A percentile compares a stretch with the other conserved stretches of the same genome.
phyloP scores from a whole-genome alignment of 1,140 invertebrate genomes.

The Papilio helenus region DNA sequence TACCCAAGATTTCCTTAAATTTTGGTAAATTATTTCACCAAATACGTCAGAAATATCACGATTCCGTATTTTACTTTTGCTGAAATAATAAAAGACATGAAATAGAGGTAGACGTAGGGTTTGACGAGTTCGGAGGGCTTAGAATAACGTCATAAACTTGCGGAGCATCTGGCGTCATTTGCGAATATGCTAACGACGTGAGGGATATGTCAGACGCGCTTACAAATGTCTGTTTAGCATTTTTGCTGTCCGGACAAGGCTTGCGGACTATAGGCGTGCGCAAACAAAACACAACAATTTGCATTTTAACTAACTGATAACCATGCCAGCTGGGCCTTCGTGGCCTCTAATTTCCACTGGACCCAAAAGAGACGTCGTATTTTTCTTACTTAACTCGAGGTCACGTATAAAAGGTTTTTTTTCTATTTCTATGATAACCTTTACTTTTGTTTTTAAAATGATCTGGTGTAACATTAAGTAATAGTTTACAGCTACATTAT shows the following conservation, averaged over 20 bases:
- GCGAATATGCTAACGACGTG: slow-evolving; percentile 55
- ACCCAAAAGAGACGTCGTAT: slow-evolving; percentile 57
- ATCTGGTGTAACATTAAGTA: too few relatives aligned
- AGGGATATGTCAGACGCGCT: slow-evolving; percentile 58
- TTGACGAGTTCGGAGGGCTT: slow-evolving; percentile 5
- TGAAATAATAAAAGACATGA: slow-evolving; percentile 6
- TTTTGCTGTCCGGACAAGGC: slow-evolving; percentile 54
- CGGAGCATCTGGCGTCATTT: slow-evolving; percentile 44
- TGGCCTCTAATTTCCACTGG: slow-evolving; percentile 59
- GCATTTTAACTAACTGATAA: slow-evolving; percentile 79
- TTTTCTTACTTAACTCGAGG: slow-evolving; percentile 51
- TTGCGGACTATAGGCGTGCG: slow-evolving; percentile 56
- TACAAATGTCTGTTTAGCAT: slow-evolving; percentile 75
- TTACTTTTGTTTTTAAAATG: slow-evolving; percentile 50
- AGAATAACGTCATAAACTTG: slow-evolving; percentile 33
- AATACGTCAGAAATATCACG: neutral
- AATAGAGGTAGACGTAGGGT: neutral
- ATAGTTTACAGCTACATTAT: too few relatives aligned
- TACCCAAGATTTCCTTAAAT: too few relatives aligned
- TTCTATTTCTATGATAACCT: slow-evolving; percentile 52
- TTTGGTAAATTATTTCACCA: neutral
- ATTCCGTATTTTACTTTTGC: neutral
- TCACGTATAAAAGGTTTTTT: slow-evolving; percentile 53
- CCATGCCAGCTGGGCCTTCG: slow-evolving; percentile 56
- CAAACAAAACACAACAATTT: slow-evolving; percentile 78